These are phyloP conservation scores for Xylocampa areola DNA, from an alignment of 2,888 invertebrate species.

Conservation along the genomic window DNA sequence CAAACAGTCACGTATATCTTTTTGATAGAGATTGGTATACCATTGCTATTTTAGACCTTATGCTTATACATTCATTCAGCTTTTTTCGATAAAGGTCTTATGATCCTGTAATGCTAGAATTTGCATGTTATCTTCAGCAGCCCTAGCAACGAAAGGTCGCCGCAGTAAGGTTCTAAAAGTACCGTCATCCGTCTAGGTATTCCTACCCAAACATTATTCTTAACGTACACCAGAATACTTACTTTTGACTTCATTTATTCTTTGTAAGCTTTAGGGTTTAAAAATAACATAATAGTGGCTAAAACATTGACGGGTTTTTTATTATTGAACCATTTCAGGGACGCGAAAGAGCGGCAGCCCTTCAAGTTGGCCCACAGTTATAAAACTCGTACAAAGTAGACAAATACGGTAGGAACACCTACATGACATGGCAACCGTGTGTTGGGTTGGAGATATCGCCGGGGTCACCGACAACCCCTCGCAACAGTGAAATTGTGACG, in stretches of 20 bases:
- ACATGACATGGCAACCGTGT: constrained; percentile 62
- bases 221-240: no score
- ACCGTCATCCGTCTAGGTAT: no score
- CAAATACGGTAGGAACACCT: constrained; percentile 56
- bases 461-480: constrained; percentile 65
- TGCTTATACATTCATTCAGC: no score
- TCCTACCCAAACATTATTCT: no score
- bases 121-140: constrained; percentile 2
- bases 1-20: constrained; percentile 46
- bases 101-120: no score
- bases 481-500: constrained; percentile 66
- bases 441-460: constrained; percentile 81
- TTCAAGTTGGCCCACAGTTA: constrained; percentile 32
- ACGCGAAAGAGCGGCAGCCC: constrained; percentile 21
- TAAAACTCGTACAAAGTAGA: constrained; percentile 41
- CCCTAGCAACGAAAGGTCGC: not conserved
- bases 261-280: no score
- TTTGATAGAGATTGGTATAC: constrained; percentile 22
- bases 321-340: constrained; percentile 43
- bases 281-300: constrained; percentile 14
- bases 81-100: no score
- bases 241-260: no score
- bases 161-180: not conserved
- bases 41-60: not conserved
- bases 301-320: constrained; percentile 42